These are phyloP conservation scores for Chelonoidis abingdonii DNA, from an alignment of 2,113 vertebrate genomes.

Conservation along the genomic window DNA sequence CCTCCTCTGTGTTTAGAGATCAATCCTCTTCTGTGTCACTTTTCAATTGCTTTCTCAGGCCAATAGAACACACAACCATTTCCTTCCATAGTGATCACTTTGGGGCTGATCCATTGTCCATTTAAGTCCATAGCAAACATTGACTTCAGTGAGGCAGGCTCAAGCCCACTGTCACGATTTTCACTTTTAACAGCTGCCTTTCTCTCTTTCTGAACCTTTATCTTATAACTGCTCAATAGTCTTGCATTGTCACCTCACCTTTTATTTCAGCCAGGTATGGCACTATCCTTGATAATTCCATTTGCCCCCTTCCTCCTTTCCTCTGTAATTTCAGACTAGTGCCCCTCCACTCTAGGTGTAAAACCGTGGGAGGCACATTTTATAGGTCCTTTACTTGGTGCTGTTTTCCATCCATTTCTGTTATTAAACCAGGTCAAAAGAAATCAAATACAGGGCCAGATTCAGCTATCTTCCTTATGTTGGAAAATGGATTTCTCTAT, in stretches of 20 bases:
- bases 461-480: background rate
- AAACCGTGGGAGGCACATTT: background rate
- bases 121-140: background rate
- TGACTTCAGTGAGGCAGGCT: background rate
- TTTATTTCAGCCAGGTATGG: constrained; percentile 28
- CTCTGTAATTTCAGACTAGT: background rate
- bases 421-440: constrained; percentile 15
- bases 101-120: background rate
- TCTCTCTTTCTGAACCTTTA: background rate
- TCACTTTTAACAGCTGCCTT: background rate
- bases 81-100: background rate
- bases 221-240: background rate
- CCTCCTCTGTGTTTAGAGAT: background rate
- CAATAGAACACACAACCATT: background rate
- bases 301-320: background rate
- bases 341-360: background rate
- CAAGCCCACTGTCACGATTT: background rate
- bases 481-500: background rate
- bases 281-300: background rate
- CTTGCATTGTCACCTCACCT: background rate
- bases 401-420: constrained; percentile 38
- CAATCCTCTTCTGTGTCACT: background rate
- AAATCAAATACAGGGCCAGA: constrained; percentile 7
- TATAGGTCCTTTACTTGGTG: constrained; percentile 2
- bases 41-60: background rate